phyloP scores from a whole-genome alignment of 2,113 vertebrate species.

The Bubalus kerabau region DNA sequence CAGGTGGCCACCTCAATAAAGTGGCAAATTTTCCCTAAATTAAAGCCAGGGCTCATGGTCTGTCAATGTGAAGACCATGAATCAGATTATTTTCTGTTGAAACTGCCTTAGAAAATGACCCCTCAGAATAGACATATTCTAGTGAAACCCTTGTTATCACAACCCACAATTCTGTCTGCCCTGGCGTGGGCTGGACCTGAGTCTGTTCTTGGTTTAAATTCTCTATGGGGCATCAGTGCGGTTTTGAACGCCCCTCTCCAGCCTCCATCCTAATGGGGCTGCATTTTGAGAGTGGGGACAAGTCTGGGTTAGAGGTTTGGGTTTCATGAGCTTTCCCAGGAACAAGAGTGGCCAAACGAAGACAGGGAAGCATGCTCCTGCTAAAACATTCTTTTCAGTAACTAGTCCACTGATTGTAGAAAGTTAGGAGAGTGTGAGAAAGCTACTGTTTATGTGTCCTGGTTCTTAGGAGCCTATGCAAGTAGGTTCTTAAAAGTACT shows the following conservation, averaged over 20 bases:
- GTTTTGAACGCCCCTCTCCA: not conserved
- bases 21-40: not conserved
- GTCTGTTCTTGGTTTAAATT: not conserved
- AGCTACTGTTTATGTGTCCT: not conserved
- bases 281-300: not conserved
- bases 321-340: not conserved
- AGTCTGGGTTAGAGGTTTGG: not conserved
- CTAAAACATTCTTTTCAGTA: not conserved
- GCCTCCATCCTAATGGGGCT: not conserved
- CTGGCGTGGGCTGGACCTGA: not conserved
- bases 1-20: not conserved
- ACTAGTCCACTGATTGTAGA: not conserved
- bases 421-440: not conserved
- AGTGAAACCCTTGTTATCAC: not conserved
- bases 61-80: not conserved
- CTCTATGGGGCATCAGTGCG: not conserved
- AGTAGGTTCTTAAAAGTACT: not conserved
- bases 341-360: not conserved
- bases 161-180: not conserved
- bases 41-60: not conserved
- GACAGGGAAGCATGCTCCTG: not conserved
- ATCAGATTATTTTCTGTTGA: not conserved
- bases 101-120: not conserved
- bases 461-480: not conserved
- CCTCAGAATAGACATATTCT: not conserved